Conservation (phyloP, 2,797 vertebrate species). For the Gallinago solitaria region DNA sequence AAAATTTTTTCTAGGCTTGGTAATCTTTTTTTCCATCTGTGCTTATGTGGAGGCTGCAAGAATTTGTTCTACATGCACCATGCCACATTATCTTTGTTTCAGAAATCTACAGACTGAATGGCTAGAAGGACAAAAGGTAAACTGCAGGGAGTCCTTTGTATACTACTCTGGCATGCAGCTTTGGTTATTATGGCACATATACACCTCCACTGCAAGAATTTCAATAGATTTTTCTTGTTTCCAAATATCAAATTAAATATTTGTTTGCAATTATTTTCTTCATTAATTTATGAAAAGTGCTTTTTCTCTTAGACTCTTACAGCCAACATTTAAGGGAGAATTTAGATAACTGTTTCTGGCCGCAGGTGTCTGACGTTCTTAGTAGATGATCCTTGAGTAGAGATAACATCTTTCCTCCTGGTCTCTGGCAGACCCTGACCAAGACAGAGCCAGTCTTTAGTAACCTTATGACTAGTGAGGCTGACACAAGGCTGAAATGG, state of each 20-base stretch:
- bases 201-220: background rate
- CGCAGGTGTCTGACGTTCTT: background rate
- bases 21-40: background rate
- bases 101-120: background rate
- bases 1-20: background rate
- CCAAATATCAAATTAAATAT: background rate
- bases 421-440: background rate
- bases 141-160: background rate
- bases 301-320: background rate
- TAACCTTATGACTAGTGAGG: background rate
- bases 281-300: background rate
- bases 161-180: fast-evolving
- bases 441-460: background rate
- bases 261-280: background rate
- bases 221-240: background rate
- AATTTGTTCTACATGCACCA: background rate
- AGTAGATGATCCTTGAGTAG: background rate
- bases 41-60: background rate
- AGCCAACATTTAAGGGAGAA: background rate
- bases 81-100: background rate
- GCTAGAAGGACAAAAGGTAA: background rate
- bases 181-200: background rate
- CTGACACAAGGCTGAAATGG: background rate
- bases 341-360: background rate
- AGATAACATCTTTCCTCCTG: background rate